Percentiles rank a stretch among this genome's conserved stretches.
phyloP scores from a whole-genome alignment of 2,888 invertebrate species.

The Leptothorax acervorum region DNA sequence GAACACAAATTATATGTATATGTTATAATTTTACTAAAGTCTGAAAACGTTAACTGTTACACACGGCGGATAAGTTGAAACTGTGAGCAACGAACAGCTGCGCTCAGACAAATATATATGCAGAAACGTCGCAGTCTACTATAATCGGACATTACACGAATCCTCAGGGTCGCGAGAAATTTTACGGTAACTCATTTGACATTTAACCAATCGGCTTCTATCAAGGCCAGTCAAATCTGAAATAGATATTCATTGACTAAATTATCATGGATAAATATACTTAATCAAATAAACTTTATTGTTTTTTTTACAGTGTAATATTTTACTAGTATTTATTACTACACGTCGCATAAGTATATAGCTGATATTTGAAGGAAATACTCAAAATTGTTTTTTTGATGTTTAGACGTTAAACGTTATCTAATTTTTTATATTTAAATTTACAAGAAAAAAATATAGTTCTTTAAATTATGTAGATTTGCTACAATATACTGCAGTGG shows the following conservation, averaged over 20 bases:
- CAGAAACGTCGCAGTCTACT: not conserved
- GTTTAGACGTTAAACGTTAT: too few species aligned
- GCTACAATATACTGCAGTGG: not conserved
- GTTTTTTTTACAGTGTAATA: too few species aligned
- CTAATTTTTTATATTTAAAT: too few species aligned
- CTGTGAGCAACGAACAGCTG: conserved; percentile 1
- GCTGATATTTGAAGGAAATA: too few species aligned
- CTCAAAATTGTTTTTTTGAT: too few species aligned
- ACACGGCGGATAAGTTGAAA: not conserved
- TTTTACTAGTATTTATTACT: too few species aligned
- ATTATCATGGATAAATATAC: too few species aligned
- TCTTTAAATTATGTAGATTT: not conserved
- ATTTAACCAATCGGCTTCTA: not conserved
- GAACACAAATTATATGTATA: not conserved
- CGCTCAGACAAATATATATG: conserved; percentile 17
- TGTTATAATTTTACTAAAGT: not conserved
- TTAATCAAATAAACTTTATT: too few species aligned
- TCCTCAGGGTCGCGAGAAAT: not conserved
- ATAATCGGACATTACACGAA: not conserved
- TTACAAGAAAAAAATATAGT: not conserved
- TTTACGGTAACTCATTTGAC: not conserved
- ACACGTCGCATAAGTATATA: too few species aligned
- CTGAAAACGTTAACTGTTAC: not conserved
- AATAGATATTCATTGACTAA: not conserved
- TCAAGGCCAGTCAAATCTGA: not conserved